Evolutionary conservation across 2,888 invertebrate species (phyloP).

Genomic region (Leptura quadrifasciata): DNA sequence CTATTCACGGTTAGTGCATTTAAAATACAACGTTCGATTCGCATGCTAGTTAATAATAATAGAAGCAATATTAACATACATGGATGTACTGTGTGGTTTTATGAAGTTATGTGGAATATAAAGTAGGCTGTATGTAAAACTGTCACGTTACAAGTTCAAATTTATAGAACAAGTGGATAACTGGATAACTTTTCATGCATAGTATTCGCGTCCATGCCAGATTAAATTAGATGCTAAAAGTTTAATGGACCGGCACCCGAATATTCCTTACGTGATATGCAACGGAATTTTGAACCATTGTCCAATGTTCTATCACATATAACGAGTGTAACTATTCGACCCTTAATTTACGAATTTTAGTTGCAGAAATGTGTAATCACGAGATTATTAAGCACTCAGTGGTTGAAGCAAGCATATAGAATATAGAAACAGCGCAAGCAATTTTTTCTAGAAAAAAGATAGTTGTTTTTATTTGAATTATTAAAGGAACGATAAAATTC

Average conservation of each 20-base stretch:
- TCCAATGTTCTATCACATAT: constrained; percentile 5
- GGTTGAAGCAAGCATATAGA: too few species aligned
- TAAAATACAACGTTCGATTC: constrained; percentile 41
- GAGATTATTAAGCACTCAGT: neutral
- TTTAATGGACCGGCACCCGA: constrained; percentile 56
- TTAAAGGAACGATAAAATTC: too few species aligned
- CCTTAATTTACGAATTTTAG: neutral
- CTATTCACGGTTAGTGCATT: neutral
- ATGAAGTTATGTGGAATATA: constrained; percentile 67
- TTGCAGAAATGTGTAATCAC: neutral
- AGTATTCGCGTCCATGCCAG: constrained; percentile 62
- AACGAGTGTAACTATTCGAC: neutral
- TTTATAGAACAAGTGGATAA: constrained; percentile 72
- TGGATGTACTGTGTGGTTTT: constrained; percentile 58
- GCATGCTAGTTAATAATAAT: constrained; percentile 57
- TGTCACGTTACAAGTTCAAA: constrained; percentile 71
- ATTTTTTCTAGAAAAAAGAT: too few species aligned
- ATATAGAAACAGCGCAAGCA: too few species aligned
- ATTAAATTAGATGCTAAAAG: constrained; percentile 70
- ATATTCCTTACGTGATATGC: constrained; percentile 29
- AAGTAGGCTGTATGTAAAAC: constrained; percentile 69
- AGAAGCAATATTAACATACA: constrained; percentile 56
- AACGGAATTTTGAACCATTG: constrained; percentile 22
- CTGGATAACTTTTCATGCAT: constrained; percentile 68
- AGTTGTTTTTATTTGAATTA: too few species aligned